phyloP scores from a whole-genome alignment of 37 sponge, comb jelly and placozoan genomes.

The Agelas oroides region DNA sequence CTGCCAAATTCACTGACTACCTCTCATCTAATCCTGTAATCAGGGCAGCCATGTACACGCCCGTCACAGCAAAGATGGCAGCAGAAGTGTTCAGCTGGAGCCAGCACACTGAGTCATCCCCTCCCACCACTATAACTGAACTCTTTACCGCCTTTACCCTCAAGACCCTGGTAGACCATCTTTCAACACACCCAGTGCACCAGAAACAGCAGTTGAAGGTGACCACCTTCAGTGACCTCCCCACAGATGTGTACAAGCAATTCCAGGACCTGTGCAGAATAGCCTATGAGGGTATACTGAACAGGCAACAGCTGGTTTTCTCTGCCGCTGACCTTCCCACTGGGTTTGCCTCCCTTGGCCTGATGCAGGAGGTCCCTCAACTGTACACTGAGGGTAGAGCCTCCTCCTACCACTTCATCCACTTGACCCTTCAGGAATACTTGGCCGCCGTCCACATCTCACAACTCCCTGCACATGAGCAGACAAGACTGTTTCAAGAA shows the following conservation, averaged over 20 bases:
- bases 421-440: slow-evolving; percentile 14
- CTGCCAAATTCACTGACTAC: slow-evolving; percentile 3
- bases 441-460: neutral
- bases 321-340: neutral
- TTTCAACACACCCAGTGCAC: neutral
- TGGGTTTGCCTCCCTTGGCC: neutral
- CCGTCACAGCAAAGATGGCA: slow-evolving; percentile 19
- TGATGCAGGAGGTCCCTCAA: neutral
- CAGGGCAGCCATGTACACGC: slow-evolving; percentile 28
- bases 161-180: neutral
- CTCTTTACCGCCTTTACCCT: slow-evolving; percentile 27
- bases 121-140: slow-evolving; percentile 31
- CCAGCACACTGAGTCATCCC: neutral
- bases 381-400: neutral
- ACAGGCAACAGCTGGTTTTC: neutral
- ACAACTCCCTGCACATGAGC: neutral
- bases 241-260: neutral
- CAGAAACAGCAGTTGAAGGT: neutral
- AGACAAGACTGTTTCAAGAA: too few relatives aligned
- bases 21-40: slow-evolving; percentile 17
- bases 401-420: slow-evolving; percentile 15
- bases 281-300: neutral
- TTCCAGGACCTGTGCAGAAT: neutral
- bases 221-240: neutral
- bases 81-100: slow-evolving; percentile 4